These are phyloP conservation scores for Nasonia vitripennis DNA, from an alignment of 1,140 invertebrate genomes.

Conservation along the genomic window DNA sequence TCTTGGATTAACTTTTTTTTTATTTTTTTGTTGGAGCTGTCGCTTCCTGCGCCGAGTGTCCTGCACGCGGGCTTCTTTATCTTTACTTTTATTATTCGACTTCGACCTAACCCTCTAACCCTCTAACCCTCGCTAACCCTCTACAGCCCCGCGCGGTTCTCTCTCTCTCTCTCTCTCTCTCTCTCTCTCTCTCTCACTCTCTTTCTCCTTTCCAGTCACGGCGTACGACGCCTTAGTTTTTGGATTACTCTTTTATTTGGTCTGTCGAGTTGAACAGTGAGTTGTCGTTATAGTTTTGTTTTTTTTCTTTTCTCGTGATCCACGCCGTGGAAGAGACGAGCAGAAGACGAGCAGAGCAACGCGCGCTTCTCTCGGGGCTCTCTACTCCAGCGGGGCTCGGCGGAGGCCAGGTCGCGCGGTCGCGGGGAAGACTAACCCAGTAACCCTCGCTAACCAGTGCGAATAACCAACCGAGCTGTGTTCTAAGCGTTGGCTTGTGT, in stretches of 20 bases:
- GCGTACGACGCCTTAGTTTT: not conserved
- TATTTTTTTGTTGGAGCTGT: conserved; percentile 7
- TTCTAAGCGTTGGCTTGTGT: too few species aligned
- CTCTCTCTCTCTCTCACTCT: conserved; percentile 47
- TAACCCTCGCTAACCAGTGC: conserved; percentile 53
- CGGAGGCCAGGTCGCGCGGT: conserved; percentile 72
- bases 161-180: conserved; percentile 3
- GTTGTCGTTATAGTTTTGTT: conserved; percentile 47
- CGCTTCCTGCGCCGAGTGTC: conserved; percentile 63
- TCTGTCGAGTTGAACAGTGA: conserved; percentile 21
- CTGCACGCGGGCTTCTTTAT: conserved; percentile 30
- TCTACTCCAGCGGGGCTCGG: conserved; percentile 74
- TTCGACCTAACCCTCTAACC: conserved; percentile 60
- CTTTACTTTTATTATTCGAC: conserved; percentile 54
- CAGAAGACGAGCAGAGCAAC: conserved; percentile 58
- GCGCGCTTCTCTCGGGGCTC: conserved; percentile 70
- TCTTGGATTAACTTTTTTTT: not conserved
- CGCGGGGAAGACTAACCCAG: conserved; percentile 65
- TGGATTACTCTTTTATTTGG: conserved; percentile 48
- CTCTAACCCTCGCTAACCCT: conserved; percentile 57
- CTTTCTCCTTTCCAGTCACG: conserved; percentile 31
- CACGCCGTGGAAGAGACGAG: conserved; percentile 50
- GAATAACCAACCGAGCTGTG: too few species aligned
- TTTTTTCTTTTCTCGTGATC: not conserved
- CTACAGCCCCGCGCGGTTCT: conserved; percentile 18